Evolutionary conservation across 2,888 invertebrate species (phyloP), one percentile per base, ranked within the genome.

Genomic region (Limnephilus marmoratus): DNA sequence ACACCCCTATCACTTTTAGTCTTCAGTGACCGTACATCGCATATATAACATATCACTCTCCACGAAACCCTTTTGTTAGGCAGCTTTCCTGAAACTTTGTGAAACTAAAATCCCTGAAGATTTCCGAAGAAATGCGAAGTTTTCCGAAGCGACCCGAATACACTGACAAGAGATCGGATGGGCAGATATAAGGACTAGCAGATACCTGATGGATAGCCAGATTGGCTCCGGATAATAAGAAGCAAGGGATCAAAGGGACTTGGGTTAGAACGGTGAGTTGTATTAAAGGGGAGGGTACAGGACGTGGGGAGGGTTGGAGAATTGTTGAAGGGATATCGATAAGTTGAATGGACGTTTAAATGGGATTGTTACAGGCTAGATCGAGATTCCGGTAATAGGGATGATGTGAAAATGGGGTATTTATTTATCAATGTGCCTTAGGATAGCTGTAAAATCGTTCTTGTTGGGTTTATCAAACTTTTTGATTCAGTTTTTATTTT

Each of bases 171-270:
- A 34, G 83, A 83, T 83, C 34, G 83, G 83, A 34, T n/a, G 34
- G 83, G 37, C 24, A 9, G 83, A 83, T 83, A 83, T 11, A 34
- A 34, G 34, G 37, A 18, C 83, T 41, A 41, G 37, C 37, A 34
- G 83, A 83, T 83, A 83, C 83, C 83, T 83, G 83, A 83, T 83
- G 83, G 83, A 83, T 41, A 41, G 83, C 83, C 15, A 83, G 83
- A 83, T 83, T 68, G 68, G 83, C 83, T 41, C 37, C 83, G 37
- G 83, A 83, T 83, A 83, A 34, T 83, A 41, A 83, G 24, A 34
- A 83, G 37, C 5, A 83, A 31, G 9, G 83, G 83, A 34, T 34
- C 82, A 37, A 83, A 37, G 82, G 82, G 31, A 24, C 34, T 83
- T 5, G 13, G 31, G 82, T 83, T 83, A 37, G 82, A 83, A 34